These are phyloP conservation scores for Sandelia bainsii DNA, from an alignment of 2,797 vertebrate genomes.

Conservation along the genomic window DNA sequence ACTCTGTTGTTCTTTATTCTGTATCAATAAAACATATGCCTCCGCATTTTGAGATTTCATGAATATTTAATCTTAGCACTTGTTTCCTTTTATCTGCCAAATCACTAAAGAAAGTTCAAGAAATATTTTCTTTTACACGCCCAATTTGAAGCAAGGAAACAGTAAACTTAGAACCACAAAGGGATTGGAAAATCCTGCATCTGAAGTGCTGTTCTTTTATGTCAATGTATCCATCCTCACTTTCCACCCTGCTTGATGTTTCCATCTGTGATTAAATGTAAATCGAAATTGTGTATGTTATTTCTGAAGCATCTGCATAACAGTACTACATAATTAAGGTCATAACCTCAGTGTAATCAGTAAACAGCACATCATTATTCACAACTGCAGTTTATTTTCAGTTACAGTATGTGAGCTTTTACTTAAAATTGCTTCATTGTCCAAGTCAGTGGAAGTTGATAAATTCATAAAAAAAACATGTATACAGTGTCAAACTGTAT, in stretches of 20 bases:
- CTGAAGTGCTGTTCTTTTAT: constrained; percentile 6
- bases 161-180: constrained; percentile 34
- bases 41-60: constrained; percentile 65
- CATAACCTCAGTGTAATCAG: not conserved
- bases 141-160: constrained; percentile 69
- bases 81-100: constrained; percentile 80
- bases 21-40: constrained; percentile 86
- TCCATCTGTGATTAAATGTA: not conserved
- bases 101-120: constrained; percentile 70
- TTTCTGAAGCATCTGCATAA: constrained; percentile 9
- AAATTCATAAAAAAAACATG: no score
- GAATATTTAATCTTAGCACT: constrained; percentile 83
- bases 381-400: not conserved
- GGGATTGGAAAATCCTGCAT: constrained; percentile 10
- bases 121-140: constrained; percentile 72
- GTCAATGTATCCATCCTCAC: not conserved
- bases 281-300: not conserved
- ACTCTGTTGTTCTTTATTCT: constrained; percentile 76
- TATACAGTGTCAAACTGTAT: not conserved
- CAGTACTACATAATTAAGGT: not conserved
- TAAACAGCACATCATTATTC: not conserved
- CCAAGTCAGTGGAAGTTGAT: not conserved
- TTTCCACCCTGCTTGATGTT: not conserved
- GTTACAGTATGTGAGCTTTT: not conserved
- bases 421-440: not conserved